These are phyloP conservation scores for Platorchestia sp. DNA, from an alignment of 1,140 invertebrate genomes.

Conservation along the genomic window DNA sequence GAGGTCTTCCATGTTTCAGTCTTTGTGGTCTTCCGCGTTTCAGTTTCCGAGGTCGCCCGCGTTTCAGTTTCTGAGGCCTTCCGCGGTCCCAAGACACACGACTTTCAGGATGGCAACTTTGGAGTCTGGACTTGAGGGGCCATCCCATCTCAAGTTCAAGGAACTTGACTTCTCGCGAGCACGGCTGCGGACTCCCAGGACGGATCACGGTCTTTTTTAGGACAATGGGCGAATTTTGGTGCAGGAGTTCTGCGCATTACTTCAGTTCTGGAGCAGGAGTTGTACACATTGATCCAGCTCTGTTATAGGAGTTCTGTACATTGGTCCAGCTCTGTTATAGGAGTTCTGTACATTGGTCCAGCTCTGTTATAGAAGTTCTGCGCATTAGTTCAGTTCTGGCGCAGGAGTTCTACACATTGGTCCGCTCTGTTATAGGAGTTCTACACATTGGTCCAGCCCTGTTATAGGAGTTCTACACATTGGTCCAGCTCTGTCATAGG, in stretches of 20 bases:
- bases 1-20: background rate
- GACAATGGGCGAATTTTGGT: background rate
- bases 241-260: background rate
- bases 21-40: background rate
- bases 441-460: no score
- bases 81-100: background rate
- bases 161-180: background rate
- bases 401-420: no score
- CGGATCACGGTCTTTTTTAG: background rate
- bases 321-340: no score
- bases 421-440: no score
- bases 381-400: no score
- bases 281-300: no score
- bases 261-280: background rate
- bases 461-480: no score
- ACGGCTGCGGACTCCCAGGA: background rate
- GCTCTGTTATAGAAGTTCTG: no score
- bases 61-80: background rate
- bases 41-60: no score
- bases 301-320: no score
- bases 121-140: background rate
- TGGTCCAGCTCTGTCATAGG: no score
- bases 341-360: no score
- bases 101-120: background rate
- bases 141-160: background rate